Percentiles rank a stretch among this genome's conserved stretches.
Evolutionary conservation across 2,113 vertebrate genomes (phyloP).

Genomic region (Crotalus horridus): DNA sequence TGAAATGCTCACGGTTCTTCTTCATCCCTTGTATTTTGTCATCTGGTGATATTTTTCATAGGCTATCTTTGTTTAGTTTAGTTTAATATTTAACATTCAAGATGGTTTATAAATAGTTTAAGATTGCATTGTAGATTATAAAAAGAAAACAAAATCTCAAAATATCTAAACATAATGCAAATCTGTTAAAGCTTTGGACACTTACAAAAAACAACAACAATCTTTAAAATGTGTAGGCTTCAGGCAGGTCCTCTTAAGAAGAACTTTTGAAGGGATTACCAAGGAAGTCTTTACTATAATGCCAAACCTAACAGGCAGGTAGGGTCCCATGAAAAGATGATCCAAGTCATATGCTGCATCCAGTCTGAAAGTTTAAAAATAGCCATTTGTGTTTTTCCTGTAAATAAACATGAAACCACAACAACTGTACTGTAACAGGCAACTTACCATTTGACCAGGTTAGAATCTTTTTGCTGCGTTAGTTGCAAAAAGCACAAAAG

Average conservation of each 20-base stretch:
- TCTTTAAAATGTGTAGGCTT: neutral
- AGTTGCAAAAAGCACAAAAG: neutral
- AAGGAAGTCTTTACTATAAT: neutral
- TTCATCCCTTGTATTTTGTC: neutral
- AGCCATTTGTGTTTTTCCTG: neutral
- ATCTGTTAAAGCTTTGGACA: neutral
- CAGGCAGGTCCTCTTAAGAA: neutral
- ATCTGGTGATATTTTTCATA: neutral
- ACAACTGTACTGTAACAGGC: no score
- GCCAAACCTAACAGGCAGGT: neutral
- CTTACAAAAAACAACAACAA: neutral
- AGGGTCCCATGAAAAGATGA: neutral
- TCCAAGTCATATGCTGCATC: neutral
- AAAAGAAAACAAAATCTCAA: neutral
- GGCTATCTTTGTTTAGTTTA: neutral
- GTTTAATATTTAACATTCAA: neutral
- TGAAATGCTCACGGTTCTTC: neutral
- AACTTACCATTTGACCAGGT: neutral
- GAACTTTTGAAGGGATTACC: neutral
- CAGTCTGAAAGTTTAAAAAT: neutral
- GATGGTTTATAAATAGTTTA: neutral
- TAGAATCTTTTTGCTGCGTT: neutral
- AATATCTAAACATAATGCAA: neutral
- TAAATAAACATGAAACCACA: neutral
- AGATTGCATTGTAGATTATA: neutral